phyloP scores from a whole-genome alignment of 2,113 vertebrate genomes.

The Mesitornis unicolor region DNA sequence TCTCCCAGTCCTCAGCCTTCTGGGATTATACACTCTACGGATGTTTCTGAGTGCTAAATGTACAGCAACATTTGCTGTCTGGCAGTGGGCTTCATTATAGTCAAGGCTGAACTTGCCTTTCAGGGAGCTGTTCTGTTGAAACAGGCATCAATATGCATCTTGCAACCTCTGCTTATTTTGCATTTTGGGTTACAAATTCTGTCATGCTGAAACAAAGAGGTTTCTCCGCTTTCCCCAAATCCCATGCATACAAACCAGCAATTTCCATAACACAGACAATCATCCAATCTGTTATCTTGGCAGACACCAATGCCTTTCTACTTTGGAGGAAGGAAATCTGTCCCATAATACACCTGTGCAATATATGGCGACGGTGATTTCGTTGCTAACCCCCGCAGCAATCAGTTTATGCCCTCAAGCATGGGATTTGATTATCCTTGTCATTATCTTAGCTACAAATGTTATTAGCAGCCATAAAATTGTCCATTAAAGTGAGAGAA shows the following conservation, averaged over 20 bases:
- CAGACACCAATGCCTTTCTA: constrained; percentile 24
- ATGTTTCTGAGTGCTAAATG: not conserved
- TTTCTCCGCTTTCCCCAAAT: constrained; percentile 33
- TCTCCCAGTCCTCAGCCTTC: not conserved
- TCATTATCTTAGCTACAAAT: constrained; percentile 75
- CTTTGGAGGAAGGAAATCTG: constrained; percentile 26
- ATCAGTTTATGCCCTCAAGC: constrained; percentile 69
- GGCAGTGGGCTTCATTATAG: not conserved
- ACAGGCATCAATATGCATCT: not conserved
- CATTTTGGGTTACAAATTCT: constrained; percentile 2
- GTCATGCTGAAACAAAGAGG: constrained; percentile 34
- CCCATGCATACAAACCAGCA: constrained; percentile 43
- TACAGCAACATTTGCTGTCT: not conserved
- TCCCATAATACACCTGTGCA: constrained; percentile 51
- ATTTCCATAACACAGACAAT: constrained; percentile 45
- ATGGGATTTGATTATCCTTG: constrained; percentile 72
- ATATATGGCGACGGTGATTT: constrained; percentile 40
- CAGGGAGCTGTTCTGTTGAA: not conserved
- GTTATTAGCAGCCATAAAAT: constrained; percentile 74
- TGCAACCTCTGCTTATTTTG: not conserved
- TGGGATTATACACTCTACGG: not conserved
- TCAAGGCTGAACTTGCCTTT: not conserved
- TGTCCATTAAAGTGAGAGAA: constrained; percentile 68
- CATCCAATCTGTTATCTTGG: constrained; percentile 49
- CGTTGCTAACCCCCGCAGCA: constrained; percentile 56